Evolutionary conservation across 2,113 vertebrate genomes (phyloP), one percentile per base, ranked within the genome.

Genomic region (Hippocampus guttulatus): DNA sequence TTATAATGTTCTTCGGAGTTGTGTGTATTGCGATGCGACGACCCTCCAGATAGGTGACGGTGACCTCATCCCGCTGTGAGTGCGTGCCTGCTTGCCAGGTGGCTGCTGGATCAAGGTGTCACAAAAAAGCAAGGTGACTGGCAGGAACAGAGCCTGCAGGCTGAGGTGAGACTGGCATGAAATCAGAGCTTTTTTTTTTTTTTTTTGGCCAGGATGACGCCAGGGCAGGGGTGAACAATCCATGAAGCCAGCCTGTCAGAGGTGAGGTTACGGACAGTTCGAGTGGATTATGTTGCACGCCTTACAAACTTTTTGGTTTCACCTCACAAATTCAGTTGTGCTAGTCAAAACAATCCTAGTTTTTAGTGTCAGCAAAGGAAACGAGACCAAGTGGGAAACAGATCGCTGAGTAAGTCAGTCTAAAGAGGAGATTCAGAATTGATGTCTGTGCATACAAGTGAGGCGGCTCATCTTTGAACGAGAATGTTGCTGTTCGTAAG

Each of bases 111-210:
- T 84, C 79, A 81, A 71, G 66, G 62, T 76, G 75, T 74, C 71
- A 69, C 68, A 64, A 57, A 74, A 72, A 77, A 77, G 73, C 81
- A 84, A 83, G 82, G 83, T 85, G 86, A 81, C 78, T 79, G 66
- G 20, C 67, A 76, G 63, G 76, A 69, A 81, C 76, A 78, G 76
- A 77, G 77, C 75, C 84, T 75, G 57, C 68, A 72, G 79, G 70
- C 61, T 49, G 9, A 51, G 68, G 72, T 73, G 61, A 68, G 6
- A 52, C 76, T 88, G 84, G 86, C 82, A 84, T 15, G 33, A 9
- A 69, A 71, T 66, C 81, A 82, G 75, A 79, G 80, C 81, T 47
- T 82, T 80, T 79, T 60, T 70, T 30, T 30, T 30, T 2, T 30
- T 38, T 38, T 6, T 38, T 38, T 38, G 30, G 3, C 41, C 73